Evolutionary conservation across 2,113 vertebrate genomes (phyloP), one percentile per base, ranked within the genome.

Genomic region (Lota lota): DNA sequence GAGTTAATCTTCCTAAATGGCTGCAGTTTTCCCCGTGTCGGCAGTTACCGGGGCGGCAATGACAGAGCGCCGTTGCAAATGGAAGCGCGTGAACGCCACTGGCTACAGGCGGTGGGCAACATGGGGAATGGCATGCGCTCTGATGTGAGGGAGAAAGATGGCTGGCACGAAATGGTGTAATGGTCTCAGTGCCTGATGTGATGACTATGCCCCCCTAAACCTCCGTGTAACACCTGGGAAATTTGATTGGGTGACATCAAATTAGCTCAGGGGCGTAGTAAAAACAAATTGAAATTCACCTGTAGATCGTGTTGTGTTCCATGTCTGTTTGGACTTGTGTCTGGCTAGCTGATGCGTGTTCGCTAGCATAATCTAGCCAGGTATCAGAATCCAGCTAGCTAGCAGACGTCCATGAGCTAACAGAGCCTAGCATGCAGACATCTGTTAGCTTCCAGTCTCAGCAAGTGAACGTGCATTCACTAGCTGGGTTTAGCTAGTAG

Each of bases 1-100:
- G 68, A 83, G 78, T 89, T 82, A 87, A 90, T 89, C 88, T 87
- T 82, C 79, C 64, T 65, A 78, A 82, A 86, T 80, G 83, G 84
- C 72, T 69, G 73, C 78, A 73, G 82, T 20, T 72, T 56, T 82
- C 68, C 69, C 61, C 14, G 59, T 61, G 69, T 77, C 75, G 79
- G 69, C 70, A 22, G 79, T 78, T 79, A 47, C 70, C 70, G 61
- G 74, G 75, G 70, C 68, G 62, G 74, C 77, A 79, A 87, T 88
- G 83, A 84, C 79, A 83, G 75, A 69, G 66, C 3, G 78, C 70
- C 71, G 40, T 70, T 73, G 73, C 58, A 63, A 66, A 40, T 57
- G 21, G 40, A 64, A 70, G 58, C 53, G 22, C 66, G 7, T 67
- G 73, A 83, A 81, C 47, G 68, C 63, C 36, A 81, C 74, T 74